Evolutionary conservation across 2,113 vertebrate genomes (phyloP).

Genomic region (Triplophysa tibetana): DNA sequence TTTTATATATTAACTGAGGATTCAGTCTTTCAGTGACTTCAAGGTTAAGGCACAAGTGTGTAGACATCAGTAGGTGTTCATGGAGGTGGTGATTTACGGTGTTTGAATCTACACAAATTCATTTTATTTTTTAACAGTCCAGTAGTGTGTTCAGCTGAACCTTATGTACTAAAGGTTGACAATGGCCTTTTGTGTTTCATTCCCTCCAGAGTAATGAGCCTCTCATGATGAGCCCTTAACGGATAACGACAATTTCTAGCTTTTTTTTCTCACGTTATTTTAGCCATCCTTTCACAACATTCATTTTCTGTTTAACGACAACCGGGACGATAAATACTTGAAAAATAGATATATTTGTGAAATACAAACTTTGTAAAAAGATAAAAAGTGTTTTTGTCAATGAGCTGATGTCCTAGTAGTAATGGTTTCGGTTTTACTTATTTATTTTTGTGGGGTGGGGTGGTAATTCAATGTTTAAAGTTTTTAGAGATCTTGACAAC

Average conservation of each 20-base stretch:
- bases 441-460: conserved; percentile 25
- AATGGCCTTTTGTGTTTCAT: background rate
- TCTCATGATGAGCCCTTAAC: conserved; percentile 2
- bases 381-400: conserved; percentile 71
- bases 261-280: conserved; percentile 38
- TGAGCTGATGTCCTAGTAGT: conserved; percentile 71
- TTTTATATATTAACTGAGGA: background rate
- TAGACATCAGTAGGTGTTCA: conserved; percentile 30
- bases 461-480: conserved; percentile 61
- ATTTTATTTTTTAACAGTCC: background rate
- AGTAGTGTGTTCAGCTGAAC: background rate
- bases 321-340: conserved; percentile 52
- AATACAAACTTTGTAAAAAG: conserved; percentile 76
- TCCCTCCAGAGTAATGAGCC: conserved; percentile 9
- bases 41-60: background rate
- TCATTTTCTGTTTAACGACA: conserved; percentile 65
- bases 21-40: background rate
- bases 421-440: conserved; percentile 22
- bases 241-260: conserved; percentile 30
- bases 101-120: background rate
- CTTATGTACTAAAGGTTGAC: background rate
- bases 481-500: conserved; percentile 67
- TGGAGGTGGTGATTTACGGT: conserved; percentile 17
- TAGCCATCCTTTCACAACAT: conserved; percentile 48
- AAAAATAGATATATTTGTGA: conserved; percentile 74